Base-by-base conservation (phyloP, 2,113 vertebrate species). In the Salminus brasiliensis region DNA sequence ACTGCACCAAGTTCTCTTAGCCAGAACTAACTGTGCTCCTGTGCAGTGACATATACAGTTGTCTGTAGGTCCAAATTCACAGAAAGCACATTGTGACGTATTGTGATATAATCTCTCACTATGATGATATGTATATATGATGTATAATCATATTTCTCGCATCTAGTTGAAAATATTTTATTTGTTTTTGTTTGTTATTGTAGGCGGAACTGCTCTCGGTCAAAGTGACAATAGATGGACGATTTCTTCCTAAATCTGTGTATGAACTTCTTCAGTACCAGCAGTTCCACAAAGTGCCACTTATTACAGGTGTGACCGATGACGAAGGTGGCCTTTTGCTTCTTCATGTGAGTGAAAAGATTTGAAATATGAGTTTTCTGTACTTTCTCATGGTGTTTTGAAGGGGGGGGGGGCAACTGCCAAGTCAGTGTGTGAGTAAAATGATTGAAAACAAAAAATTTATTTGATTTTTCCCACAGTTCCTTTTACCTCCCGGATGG, bases 401-500 rank as follows among this genome's bases (percentile, higher is more conserved):
- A n/a, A n/a, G n/a, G n/a, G n/a, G n/a, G n/a, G n/a, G n/a, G n/a
- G n/a, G n/a, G n/a, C n/a, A n/a, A n/a, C n/a, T n/a, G 4, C 36
- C 9, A 5, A 9, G 4, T 9, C 36, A 39, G 9, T 39, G 36
- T 69, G 88, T 89, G 68, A 88, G 60, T 49, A 52, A 73, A 32
- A 16, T 5, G 11, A 5, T 3, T n/a, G 2, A 5, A 16, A 2
- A 49, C 0, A 21, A 21, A 2, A 49, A 21, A 21, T 21, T 0
- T n/a, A n/a, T 21, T 21, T 49, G 18, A 0, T 21, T 49, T 49
- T 49, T 49, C 47, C 41, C 15, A 23, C 34, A 93, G 92, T 32
- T 27, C 60, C 15, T 92, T 10, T 9, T 12, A 52, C 85, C 84
- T 41, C 74, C 83, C 71, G 91, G 89, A 85, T 94, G 93, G 93